Conservation (phyloP, 2,113 vertebrate species). For the Beaufortia kweichowensis region DNA sequence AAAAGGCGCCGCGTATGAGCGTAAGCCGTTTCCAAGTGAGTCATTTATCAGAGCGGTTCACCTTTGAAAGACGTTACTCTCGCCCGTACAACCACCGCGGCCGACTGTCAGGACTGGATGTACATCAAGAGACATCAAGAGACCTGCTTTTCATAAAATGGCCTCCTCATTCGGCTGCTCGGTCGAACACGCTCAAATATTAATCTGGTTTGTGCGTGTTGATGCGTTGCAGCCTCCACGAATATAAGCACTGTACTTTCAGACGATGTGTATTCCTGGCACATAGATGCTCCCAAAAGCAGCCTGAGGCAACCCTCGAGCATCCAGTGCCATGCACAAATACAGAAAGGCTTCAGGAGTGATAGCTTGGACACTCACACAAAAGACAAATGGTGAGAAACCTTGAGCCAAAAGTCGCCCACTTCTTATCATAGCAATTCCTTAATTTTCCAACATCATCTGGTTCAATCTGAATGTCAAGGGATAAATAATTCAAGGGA, state of each 20-base stretch:
- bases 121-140: conserved; percentile 39
- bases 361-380: conserved; percentile 22
- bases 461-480: conserved; percentile 5
- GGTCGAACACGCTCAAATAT: conserved; percentile 44
- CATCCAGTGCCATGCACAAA: conserved; percentile 51
- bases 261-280: conserved; percentile 54
- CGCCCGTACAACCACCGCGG: conserved; percentile 7
- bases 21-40: conserved; percentile 27
- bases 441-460: conserved; percentile 24
- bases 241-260: conserved; percentile 31
- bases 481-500: conserved; percentile 31
- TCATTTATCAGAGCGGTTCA: conserved; percentile 35
- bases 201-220: conserved; percentile 39
- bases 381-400: conserved; percentile 33
- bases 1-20: background rate
- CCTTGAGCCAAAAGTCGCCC: conserved; percentile 44
- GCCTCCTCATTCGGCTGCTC: conserved; percentile 25
- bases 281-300: conserved; percentile 39
- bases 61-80: conserved; percentile 12
- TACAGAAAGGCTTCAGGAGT: conserved; percentile 4
- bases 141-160: conserved; percentile 44
- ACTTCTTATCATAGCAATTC: conserved; percentile 31
- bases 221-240: conserved; percentile 39
- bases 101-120: conserved; percentile 14
- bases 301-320: conserved; percentile 60